Percentiles rank a stretch among this genome's conserved stretches.
Conservation (phyloP, 1,140 invertebrate genomes). For the Propsilocerus akamusi region DNA sequence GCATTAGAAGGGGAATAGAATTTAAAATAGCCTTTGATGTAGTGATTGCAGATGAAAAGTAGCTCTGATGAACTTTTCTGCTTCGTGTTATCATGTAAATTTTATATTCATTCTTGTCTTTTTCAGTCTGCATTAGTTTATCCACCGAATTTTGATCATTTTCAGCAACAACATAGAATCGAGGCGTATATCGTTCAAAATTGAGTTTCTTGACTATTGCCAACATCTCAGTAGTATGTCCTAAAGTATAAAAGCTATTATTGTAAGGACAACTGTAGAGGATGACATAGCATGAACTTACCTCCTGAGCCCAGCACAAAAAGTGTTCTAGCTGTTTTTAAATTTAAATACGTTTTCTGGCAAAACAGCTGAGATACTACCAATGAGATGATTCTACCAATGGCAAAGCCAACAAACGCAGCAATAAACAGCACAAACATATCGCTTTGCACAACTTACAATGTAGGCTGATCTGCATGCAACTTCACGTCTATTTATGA, state of each 20-base stretch:
- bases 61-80: constrained; percentile 75
- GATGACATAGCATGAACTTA: not conserved
- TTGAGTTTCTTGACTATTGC: constrained; percentile 41
- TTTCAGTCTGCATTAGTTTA: constrained; percentile 27
- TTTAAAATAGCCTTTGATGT: constrained; percentile 50
- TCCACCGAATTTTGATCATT: constrained; percentile 52
- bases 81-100: constrained; percentile 57
- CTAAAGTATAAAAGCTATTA: constrained; percentile 13
- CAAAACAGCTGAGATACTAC: not conserved
- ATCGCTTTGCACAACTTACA: too few species aligned
- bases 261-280: not conserved
- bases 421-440: not conserved
- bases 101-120: constrained; percentile 22
- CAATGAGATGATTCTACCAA: not conserved
- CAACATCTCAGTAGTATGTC: constrained; percentile 82
- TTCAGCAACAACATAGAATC: constrained; percentile 60
- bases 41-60: constrained; percentile 54
- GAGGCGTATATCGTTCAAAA: constrained; percentile 37
- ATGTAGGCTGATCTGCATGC: too few species aligned
- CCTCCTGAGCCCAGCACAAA: constrained; percentile 44
- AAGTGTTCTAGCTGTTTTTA: constrained; percentile 16
- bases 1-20: constrained; percentile 49
- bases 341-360: not conserved
- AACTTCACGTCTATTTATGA: too few species aligned
- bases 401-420: not conserved